Evolutionary conservation across 30 jellyfish, hydroid and myxozoan species (phyloP).

Genomic region (Cassiopea andromeda): DNA sequence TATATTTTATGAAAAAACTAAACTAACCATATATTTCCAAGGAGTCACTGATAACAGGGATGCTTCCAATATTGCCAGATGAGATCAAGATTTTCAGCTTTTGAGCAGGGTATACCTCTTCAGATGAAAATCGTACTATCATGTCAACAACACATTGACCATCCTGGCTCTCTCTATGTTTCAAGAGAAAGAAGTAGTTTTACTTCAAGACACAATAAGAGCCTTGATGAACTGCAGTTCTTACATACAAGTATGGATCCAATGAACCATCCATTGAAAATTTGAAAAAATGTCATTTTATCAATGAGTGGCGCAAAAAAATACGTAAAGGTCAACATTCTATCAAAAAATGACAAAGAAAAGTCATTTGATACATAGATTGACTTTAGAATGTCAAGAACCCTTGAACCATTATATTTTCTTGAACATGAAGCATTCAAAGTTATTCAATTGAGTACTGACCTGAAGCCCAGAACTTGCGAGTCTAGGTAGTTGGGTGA

Average conservation of each 20-base stretch:
- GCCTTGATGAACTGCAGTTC: too few species aligned
- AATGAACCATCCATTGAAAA: too few species aligned
- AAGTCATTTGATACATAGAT: too few species aligned
- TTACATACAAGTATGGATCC: too few species aligned
- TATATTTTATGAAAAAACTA: not conserved
- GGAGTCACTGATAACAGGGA: constrained; percentile 77
- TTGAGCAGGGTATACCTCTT: constrained; percentile 83
- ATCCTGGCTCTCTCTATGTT: constrained; percentile 69
- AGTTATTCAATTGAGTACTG: not conserved
- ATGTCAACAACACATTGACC: constrained; percentile 76
- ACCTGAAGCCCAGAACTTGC: constrained; percentile 78
- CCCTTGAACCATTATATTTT: too few species aligned
- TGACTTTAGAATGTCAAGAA: too few species aligned
- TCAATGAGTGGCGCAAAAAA: too few species aligned
- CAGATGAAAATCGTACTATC: constrained; percentile 68
- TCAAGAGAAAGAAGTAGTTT: not conserved
- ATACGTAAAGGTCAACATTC: too few species aligned
- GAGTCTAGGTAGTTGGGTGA: constrained; percentile 79
- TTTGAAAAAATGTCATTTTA: too few species aligned
- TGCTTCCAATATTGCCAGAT: constrained; percentile 77
- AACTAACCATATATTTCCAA: constrained; percentile 78
- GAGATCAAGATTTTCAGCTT: constrained; percentile 54
- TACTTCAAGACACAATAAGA: not conserved
- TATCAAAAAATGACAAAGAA: too few species aligned
- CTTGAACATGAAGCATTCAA: too few species aligned